Percentiles rank a stretch among this genome's conserved stretches.
Conservation (phyloP, 2,888 invertebrate species). For the Sesia apiformis region DNA sequence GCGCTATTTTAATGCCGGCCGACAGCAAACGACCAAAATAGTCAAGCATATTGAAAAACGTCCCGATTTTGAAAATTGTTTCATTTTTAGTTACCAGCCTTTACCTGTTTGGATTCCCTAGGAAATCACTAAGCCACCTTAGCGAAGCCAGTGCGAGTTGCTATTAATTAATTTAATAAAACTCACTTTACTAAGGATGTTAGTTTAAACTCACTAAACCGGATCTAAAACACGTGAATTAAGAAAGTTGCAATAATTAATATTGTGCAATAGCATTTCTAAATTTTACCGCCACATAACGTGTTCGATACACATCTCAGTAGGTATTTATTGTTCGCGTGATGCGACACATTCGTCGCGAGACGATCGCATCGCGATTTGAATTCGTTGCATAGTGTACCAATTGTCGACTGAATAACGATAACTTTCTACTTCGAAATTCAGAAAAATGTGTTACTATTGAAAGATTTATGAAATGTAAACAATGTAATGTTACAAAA, state of each 20-base stretch:
- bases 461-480: no score
- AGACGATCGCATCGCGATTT: constrained; percentile 26
- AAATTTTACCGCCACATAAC: constrained; percentile 26
- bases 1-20: no score
- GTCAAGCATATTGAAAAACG: no score
- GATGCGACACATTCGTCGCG: constrained; percentile 27
- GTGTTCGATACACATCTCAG: constrained; percentile 22
- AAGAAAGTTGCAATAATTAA: constrained; percentile 26
- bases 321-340: constrained; percentile 27
- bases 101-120: no score
- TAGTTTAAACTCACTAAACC: background rate
- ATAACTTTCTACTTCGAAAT: constrained; percentile 43
- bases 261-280: constrained; percentile 14
- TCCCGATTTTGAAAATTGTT: no score
- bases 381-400: constrained; percentile 27
- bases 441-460: background rate
- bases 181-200: no score
- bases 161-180: no score
- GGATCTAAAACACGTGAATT: background rate
- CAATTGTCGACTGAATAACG: constrained; percentile 25
- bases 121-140: no score
- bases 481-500: no score
- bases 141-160: no score
- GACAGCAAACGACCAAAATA: no score
- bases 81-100: no score